Base-by-base conservation (phyloP, 2,888 invertebrate species). In the Ectropis crepuscularia region DNA sequence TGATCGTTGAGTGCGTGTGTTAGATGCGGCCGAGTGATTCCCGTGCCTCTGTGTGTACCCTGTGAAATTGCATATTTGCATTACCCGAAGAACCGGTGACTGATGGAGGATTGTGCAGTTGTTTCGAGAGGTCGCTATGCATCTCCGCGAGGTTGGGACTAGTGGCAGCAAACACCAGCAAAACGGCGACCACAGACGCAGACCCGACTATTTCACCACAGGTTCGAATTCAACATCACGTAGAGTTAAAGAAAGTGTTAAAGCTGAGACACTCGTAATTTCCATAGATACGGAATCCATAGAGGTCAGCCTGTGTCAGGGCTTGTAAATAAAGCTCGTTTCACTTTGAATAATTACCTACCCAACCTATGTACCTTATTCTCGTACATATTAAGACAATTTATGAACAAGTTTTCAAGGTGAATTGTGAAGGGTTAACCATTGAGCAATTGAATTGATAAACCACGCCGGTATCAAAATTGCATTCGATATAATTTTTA, bases 111-210 rank as follows among this genome's bases (percentile, higher is more conserved):
- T 85, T 81, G 83, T 82, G 82, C 76, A 76, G 75, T 76, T 79
- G 77, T 78, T 74, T 78, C 73, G 79, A 79, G 72, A 79, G 86
- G 84, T 81, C 88, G 90, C 68, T 86, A 91, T 91, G 91, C 85
- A 69, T 85, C 80, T 80, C 84, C 84, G 74, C 82, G 82, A 79
- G 85, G 83, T 83, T 86, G 81, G 81, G 85, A 82, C 82, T 89
- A 89, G 87, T 75, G 79, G 71, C 73, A 74, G 68, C 76, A 72
- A 78, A 87, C 78, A 86, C 81, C 85, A 78, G 78, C 91, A 92
- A 88, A 77, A 92, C 92, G 92, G 92, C 91, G 82, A 79, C 87
- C 71, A 82, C 86, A 72, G 87, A 87, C 75, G 74, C 87, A 74
- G 83, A 81, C 69, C 77, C 86, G 81, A 86, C 82, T 80, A 88